Conservation (phyloP, 1,140 invertebrate species). For the Saxidomus purpurata region DNA sequence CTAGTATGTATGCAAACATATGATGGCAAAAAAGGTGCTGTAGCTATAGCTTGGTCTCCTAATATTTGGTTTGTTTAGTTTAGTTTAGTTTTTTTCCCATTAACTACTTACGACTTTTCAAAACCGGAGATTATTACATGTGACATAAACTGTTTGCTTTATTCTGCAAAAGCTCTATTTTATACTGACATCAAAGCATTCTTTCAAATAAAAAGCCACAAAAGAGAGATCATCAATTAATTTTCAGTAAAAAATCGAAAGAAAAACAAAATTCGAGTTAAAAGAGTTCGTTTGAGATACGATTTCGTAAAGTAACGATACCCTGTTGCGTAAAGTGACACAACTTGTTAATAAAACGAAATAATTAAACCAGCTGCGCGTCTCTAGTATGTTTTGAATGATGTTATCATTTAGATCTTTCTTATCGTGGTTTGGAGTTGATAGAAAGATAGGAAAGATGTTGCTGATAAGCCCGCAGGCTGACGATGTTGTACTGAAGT, state of each 20-base stretch:
- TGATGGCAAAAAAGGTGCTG: no score
- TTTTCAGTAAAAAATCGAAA: neutral
- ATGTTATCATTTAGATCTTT: conserved; percentile 38
- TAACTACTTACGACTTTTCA: no score
- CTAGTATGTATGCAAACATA: no score
- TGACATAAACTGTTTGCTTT: neutral
- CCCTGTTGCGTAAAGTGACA: conserved; percentile 53
- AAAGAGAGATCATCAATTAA: conserved; percentile 27
- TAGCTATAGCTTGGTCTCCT: no score
- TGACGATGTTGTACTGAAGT: conserved; percentile 29
- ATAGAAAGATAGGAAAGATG: conserved; percentile 33
- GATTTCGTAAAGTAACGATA: conserved; percentile 52
- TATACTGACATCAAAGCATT: conserved; percentile 12
- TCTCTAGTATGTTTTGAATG: conserved; percentile 15
- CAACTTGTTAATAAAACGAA: conserved; percentile 61
- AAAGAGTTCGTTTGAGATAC: conserved; percentile 53
- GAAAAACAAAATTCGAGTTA: conserved; percentile 38
- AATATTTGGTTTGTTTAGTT: no score
- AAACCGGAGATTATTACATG: neutral
- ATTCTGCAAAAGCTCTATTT: neutral
- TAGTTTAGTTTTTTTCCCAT: no score
- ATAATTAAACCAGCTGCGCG: conserved; percentile 58
- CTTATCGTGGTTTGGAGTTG: conserved; percentile 16
- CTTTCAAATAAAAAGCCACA: neutral
- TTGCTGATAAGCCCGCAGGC: conserved; percentile 10